Percentiles rank a stretch among this genome's conserved stretches.
These are phyloP conservation scores for Amiota minor DNA, from an alignment of 2,888 invertebrate species.

Conservation along the genomic window DNA sequence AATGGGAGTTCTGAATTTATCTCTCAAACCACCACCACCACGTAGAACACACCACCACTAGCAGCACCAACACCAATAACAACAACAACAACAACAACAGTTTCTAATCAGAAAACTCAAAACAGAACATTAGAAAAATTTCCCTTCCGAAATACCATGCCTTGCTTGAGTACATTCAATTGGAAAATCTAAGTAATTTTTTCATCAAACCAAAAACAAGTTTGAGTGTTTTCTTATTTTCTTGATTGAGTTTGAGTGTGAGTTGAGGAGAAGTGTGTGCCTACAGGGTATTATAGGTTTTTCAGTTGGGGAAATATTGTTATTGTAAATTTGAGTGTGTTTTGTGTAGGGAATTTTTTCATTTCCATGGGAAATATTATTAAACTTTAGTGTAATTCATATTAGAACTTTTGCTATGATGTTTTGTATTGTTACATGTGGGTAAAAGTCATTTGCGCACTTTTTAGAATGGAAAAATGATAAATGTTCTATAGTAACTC, in stretches of 20 bases:
- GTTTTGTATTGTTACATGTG: no score
- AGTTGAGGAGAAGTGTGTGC: slow-evolving; percentile 1
- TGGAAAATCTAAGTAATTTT: slow-evolving; percentile 46
- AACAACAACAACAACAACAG: slow-evolving; percentile 42
- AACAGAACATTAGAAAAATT: slow-evolving; percentile 40
- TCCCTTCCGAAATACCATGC: slow-evolving; percentile 40
- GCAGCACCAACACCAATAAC: slow-evolving; percentile 22
- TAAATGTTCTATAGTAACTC: background rate
- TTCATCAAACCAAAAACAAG: slow-evolving; percentile 26
- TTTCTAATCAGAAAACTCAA: slow-evolving; percentile 29
- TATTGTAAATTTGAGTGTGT: slow-evolving; percentile 35
- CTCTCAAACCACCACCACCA: slow-evolving; percentile 55
- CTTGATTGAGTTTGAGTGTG: slow-evolving; percentile 31
- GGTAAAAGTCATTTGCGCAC: no score
- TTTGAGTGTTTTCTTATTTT: no score
- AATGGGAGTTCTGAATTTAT: slow-evolving; percentile 66
- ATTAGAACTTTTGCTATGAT: background rate
- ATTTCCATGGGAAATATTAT: background rate
- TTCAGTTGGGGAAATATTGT: background rate
- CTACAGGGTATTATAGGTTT: background rate
- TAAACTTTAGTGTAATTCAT: background rate
- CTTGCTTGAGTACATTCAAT: slow-evolving; percentile 39
- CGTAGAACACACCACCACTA: slow-evolving; percentile 38
- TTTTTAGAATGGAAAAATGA: background rate
- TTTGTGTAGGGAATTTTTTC: background rate